Base-by-base conservation (phyloP, 1,140 invertebrate genomes). In the Eulimnadia texana region DNA sequence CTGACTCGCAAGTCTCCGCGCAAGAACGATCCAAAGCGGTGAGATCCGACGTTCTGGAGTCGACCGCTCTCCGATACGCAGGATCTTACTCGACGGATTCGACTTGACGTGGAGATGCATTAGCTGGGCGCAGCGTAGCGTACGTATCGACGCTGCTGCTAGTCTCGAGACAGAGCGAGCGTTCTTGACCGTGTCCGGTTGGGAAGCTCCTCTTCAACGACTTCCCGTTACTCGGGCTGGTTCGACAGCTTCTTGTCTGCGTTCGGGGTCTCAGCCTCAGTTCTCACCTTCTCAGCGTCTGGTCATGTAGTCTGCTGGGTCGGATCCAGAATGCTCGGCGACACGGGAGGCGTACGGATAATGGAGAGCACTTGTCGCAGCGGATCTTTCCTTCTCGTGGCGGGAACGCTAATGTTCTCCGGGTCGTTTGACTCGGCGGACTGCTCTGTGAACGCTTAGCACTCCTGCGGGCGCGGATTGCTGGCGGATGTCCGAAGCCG, bases 161-260 rank as follows among this genome's bases (percentile, higher is more conserved):
- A 23, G 60, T 70, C 64, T 91, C 86, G 67, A 91, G 67, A 90
- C 80, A 67, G 81, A 80, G 33, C 84, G 77, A 2, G 86, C 86
- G 71, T 87, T 86, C 66, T 82, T 82, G 0, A 91, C 88, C 1
- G 86, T 90, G 65, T 90, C 86, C 0, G 87, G 86, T 88, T 83
- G 0, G 88, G 88, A 3, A 90, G 72, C 71, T 90, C 88, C 61
- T 88, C 84, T 67, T 90, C 87, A 58, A 86, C 85, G 6, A 89
- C 77, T 70, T 88, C 85, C 54, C 82, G 80, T 67, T 88, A 88
- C 25, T 25, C 51, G 0, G 86, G 86, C 65, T 88, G 84, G 68
- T 88, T 89, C 67, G 89, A 89, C 67, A 87, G 0, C 23, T 54
- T 33, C 11, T n/a, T 28, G 20, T 25, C 3, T 23, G 22, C 16